Base-by-base conservation (phyloP, 2,888 invertebrate species). In the Drosophila limbata region DNA sequence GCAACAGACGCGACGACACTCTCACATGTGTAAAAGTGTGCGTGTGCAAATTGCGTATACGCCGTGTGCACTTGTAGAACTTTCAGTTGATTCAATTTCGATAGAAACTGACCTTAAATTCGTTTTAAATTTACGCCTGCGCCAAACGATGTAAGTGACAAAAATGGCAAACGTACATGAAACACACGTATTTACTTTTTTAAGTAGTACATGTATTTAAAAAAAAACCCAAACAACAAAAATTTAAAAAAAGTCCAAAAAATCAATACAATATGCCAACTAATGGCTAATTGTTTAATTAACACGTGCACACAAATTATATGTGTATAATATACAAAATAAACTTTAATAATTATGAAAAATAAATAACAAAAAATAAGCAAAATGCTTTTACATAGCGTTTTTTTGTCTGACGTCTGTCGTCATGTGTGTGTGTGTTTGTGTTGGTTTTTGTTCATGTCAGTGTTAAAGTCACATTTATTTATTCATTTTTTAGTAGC, bases 221-320 rank as follows among this genome's bases (percentile, higher is more conserved):
- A 53, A 57, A 52, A 62, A 25, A 47, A 56, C 44, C 45, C 47
- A 69, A 50, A 60, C 50, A 47, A 63, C 59, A 39, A 31, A 39
- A 42, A 53, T 25, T 15, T 1, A 6, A 11, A 21, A 37, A 35
- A 33, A 28, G 19, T 51, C 10, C 4, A 48, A 67, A 15, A 39
- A 50, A 5, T 11, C 25, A 40, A 10, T 64, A 69, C 69, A 73
- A 85, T 61, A 53, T 59, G 51, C 52, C 51, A 68, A 65, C 65
- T 66, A 39, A 47, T 37, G 17, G 59, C 50, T 40, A 75, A 86
- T 64, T 78, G 79, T 81, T 68, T 81, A 69, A 88, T 84, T 84
- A 84, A 73, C 87, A 84, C 88, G 77, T 86, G 89, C 69, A 65
- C 69, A 69, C 70, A 77, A 82, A 79, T 72, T 73, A 64, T 61